Evolutionary conservation across 1,140 invertebrate genomes (phyloP), one percentile per base, ranked within the genome.

Genomic region (Grapholita molesta): DNA sequence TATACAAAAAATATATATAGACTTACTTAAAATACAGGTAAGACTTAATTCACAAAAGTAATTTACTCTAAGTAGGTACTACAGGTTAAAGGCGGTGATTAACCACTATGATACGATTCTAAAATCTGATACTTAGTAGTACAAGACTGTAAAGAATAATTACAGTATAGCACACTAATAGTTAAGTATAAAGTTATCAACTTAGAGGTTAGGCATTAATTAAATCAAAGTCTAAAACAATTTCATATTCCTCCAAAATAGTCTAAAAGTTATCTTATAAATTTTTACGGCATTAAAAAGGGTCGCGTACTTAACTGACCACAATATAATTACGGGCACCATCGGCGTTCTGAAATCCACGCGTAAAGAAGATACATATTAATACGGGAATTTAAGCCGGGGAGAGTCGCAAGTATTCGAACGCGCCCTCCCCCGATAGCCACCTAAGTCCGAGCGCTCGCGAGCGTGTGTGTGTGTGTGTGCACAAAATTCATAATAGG

Each of bases 361-460:
- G 82, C 77, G 75, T 80, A 80, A 77, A 79, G 84, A 77, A 86
- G 86, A 86, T 87, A 88, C 84, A 87, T 88, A 89, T 87, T 89
- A 88, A 90, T 89, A 88, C 80, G 85, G 79, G 83, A 86, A 88
- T 90, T 86, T 88, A 84, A 88, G 83, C 84, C 80, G 79, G 79
- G 76, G 77, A 71, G 73, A 74, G 79, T 84, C 81, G 82, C 82
- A 85, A 86, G 84, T 81, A 80, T 82, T 77, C 53, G 73, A 68
- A 68, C 64, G 75, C 68, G 71, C 79, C 70, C 71, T 75, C 80
- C 83, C 76, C 79, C 73, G 73, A 77, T 81, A 79, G 79, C 82
- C 74, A 67, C 72, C 74, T 76, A 80, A 83, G 89, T 89, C 89
- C 86, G 83, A 82, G 77, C 78, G 81, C 66, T 67, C 66, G 35